These are phyloP conservation scores for Epiblema foenella DNA, from an alignment of 2,888 invertebrate species.

Conservation along the genomic window DNA sequence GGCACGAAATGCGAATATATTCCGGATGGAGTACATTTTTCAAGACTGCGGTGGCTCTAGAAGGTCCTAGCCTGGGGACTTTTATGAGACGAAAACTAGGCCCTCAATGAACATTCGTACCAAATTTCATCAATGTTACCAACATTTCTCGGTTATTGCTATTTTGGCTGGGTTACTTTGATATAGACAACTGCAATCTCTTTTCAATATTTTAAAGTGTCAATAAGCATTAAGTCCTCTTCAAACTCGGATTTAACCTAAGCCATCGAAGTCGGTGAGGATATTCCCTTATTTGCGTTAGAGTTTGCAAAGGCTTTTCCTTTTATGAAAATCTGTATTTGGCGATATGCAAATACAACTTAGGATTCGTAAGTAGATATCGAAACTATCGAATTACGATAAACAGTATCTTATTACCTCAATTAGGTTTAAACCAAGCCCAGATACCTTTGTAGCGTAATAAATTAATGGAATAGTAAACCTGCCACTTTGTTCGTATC, in stretches of 20 bases:
- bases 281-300: constrained; percentile 13
- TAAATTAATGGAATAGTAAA: constrained; percentile 22
- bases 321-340: constrained; percentile 4
- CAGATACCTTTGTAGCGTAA: background rate
- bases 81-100: no score
- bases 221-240: constrained; percentile 16
- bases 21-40: no score
- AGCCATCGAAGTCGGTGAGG: background rate
- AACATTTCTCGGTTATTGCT: no score
- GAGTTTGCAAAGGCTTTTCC: background rate
- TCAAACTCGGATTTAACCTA: constrained; percentile 3
- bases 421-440: background rate
- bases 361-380: background rate
- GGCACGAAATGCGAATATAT: no score
- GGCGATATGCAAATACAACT: background rate
- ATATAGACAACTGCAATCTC: no score
- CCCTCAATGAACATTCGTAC: no score
- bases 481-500: constrained; percentile 12
- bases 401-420: background rate
- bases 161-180: no score
- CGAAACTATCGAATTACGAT: background rate
- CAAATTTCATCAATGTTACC: no score
- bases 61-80: no score
- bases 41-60: no score
- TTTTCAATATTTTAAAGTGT: constrained; percentile 1